phyloP scores from a whole-genome alignment of 2,797 vertebrate genomes.

The Hapalemur alaotrensis region DNA sequence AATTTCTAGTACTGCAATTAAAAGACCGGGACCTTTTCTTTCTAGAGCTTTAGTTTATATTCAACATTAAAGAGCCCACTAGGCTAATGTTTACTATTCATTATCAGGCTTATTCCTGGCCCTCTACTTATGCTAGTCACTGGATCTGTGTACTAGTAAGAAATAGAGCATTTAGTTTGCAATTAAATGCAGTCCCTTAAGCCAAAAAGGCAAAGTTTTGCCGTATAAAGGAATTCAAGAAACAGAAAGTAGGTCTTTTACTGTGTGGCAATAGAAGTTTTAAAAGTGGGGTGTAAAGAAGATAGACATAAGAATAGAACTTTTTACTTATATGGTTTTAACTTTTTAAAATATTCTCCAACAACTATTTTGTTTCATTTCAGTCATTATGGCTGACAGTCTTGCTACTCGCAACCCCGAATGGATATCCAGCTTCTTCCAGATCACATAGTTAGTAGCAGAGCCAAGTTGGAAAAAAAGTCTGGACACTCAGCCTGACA shows the following conservation, averaged over 20 bases:
- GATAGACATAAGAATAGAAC: background rate
- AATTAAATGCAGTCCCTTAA: background rate
- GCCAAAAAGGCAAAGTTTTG: background rate
- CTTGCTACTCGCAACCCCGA: background rate
- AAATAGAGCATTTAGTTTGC: background rate
- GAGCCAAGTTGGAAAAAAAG: background rate
- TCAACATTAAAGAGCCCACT: background rate
- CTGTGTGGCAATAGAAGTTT: background rate
- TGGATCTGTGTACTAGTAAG: background rate
- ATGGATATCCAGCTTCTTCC: background rate
- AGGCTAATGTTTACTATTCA: background rate
- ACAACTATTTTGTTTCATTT: background rate
- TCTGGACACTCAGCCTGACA: background rate
- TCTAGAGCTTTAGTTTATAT: background rate
- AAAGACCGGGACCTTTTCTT: background rate
- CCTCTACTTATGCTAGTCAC: background rate
- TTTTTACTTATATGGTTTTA: background rate
- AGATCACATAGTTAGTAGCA: background rate
- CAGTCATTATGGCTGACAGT: background rate
- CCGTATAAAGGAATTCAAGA: background rate
- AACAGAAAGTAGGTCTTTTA: background rate
- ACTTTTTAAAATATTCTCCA: background rate
- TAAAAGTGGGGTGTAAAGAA: background rate
- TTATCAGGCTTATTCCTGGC: background rate
- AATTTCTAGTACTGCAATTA: background rate